Conservation (phyloP, 2,888 invertebrate species). For the Dynastes tityus region DNA sequence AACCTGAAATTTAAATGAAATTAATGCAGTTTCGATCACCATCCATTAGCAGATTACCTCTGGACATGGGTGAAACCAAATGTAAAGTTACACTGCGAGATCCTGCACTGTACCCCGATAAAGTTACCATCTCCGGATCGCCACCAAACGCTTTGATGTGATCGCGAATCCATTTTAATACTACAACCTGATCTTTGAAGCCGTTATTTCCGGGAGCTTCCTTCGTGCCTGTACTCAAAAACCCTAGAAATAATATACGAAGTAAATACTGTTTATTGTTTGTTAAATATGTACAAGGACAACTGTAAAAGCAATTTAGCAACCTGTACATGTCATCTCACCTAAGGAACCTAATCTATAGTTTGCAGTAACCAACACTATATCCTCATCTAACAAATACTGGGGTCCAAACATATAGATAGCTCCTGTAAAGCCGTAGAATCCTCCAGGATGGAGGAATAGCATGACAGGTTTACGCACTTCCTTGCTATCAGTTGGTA, state of each 20-base stretch:
- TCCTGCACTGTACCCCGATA: constrained; percentile 75
- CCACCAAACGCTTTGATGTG: constrained; percentile 81
- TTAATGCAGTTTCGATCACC: neutral
- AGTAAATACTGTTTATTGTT: no score
- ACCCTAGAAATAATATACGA: constrained; percentile 60
- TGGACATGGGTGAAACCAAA: constrained; percentile 79
- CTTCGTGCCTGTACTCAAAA: constrained; percentile 76
- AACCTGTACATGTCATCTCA: constrained; percentile 53
- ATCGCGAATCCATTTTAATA: constrained; percentile 77
- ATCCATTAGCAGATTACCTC: constrained; percentile 65
- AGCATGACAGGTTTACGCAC: constrained; percentile 76
- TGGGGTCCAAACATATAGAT: constrained; percentile 75
- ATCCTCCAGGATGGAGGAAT: constrained; percentile 81
- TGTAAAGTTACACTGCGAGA: constrained; percentile 69
- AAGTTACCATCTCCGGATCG: constrained; percentile 77
- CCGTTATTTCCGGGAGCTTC: constrained; percentile 81
- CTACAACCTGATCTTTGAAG: constrained; percentile 80
- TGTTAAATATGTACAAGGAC: neutral
- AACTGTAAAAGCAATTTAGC: neutral
- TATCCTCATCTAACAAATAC: constrained; percentile 77
- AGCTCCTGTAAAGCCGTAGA: constrained; percentile 75
- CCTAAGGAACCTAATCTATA: constrained; percentile 76
- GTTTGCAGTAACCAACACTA: constrained; percentile 79
- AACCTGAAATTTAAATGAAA: neutral
- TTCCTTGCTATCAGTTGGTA: constrained; percentile 62